Percentiles rank a stretch among this genome's conserved stretches.
phyloP scores from a whole-genome alignment of 2,888 invertebrate species.

The Oscheius sp. region DNA sequence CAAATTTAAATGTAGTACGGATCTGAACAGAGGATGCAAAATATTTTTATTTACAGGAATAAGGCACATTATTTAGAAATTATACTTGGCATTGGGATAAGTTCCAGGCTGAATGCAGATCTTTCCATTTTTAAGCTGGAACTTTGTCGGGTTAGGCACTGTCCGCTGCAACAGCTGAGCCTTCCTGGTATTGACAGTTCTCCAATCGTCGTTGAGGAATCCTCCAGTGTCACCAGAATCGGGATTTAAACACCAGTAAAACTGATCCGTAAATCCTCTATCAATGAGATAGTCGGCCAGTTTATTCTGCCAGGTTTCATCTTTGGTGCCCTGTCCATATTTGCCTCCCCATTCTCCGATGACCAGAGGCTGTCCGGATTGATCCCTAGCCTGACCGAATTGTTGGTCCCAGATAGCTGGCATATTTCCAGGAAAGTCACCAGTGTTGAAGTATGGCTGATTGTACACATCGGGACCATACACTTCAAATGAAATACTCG shows the following conservation, averaged over 20 bases:
- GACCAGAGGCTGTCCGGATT: neutral
- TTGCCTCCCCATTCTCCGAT: neutral
- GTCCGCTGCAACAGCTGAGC: neutral
- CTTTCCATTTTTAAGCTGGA: neutral
- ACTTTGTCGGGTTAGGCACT: neutral
- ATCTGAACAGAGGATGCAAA: no score
- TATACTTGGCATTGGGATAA: neutral
- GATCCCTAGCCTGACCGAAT: neutral
- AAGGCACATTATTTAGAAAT: neutral
- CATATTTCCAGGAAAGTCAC: neutral
- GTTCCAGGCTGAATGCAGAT: neutral
- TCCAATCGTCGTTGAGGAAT: neutral
- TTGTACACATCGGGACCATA: neutral
- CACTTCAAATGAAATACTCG: neutral
- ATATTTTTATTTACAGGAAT: no score
- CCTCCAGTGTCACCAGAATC: neutral
- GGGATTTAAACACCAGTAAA: neutral
- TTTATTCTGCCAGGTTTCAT: neutral
- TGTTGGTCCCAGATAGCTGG: neutral
- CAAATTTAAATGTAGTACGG: no score
- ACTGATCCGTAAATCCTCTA: conserved; percentile 1
- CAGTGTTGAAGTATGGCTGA: neutral
- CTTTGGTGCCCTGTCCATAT: neutral
- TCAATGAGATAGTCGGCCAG: neutral
- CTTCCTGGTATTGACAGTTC: neutral